phyloP scores from a whole-genome alignment of 2,797 vertebrate species.

The Silurus aristotelis region DNA sequence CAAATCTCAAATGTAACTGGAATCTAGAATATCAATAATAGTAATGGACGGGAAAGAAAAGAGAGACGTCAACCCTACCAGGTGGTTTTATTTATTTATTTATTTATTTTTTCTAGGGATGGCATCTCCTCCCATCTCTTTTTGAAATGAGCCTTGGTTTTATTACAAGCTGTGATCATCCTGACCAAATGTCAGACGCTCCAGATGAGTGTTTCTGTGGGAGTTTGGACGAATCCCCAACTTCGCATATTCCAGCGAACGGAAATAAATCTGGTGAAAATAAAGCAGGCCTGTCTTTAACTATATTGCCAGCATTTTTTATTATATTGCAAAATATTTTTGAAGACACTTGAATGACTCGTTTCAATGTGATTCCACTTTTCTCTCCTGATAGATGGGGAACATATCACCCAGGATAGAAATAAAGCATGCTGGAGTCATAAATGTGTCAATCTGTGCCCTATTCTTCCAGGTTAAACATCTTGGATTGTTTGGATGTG shows the following conservation, averaged over 20 bases:
- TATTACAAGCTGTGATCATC: conserved; percentile 35
- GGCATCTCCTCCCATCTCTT: neutral
- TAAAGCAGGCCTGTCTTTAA: neutral
- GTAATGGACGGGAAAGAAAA: neutral
- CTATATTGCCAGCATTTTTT: conserved; percentile 3
- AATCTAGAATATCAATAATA: neutral
- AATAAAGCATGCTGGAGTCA: neutral
- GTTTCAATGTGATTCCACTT: neutral
- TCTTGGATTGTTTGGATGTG: neutral
- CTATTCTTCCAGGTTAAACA: neutral
- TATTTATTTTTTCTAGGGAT: neutral
- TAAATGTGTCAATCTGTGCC: neutral
- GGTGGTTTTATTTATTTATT: neutral
- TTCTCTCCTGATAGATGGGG: neutral
- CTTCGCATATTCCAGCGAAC: neutral
- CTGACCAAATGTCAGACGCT: conserved; percentile 27
- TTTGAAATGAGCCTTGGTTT: conserved; percentile 22
- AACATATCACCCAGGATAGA: neutral
- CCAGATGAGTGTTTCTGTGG: conserved; percentile 23
- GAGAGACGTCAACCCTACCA: neutral
- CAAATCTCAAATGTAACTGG: neutral
- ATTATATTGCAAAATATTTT: neutral
- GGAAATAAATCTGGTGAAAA: conserved; percentile 22
- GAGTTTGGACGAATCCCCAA: conserved; percentile 17
- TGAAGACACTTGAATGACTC: neutral